Evolutionary conservation across 2,888 invertebrate genomes (phyloP), one percentile per base, ranked within the genome.

Genomic region (Tridacna crocea): DNA sequence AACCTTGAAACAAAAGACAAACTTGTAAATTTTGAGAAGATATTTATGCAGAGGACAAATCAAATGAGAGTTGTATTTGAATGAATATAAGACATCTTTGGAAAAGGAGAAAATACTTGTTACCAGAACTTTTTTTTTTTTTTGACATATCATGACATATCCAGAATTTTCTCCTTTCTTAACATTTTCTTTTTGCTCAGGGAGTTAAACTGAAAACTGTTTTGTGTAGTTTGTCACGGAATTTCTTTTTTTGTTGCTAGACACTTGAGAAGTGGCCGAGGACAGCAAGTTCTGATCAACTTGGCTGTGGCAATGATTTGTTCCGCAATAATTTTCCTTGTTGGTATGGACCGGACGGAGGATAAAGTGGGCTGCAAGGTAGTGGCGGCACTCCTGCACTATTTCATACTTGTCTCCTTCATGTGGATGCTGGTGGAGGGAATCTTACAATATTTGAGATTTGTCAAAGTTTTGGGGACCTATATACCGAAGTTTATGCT

Each of bases 401-500:
- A 66, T 46, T 77, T 76, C 68, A 76, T 76, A 6, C 68, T 77
- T 6, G 77, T 77, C 12, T 77, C 77, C 22, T 77, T 77, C 27
- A 93, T 96, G 82, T 97, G 97, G 97, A 97, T 96, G 96, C 92
- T 96, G 22, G 96, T 96, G 70, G 96, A 96, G 78, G 96, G 96
- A 0, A 93, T 96, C 70, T 94, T 96, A 75, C 96, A 96, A 92
- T 96, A 96, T 92, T 95, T 96, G 78, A 95, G 96, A 84, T 96
- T 96, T 89, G 96, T 97, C 0, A 95, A 95, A 77, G 96, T 96
- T 0, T 94, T 96, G 68, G 96, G 96, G 15, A 95, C 95, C n/a
- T 93, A 94, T 80, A 92, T 94, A 12, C 95, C 95, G 0, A 95
- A 96, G 83, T 96, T 96, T 90, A 96, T 96, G 93, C 91, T 96